Evolutionary conservation across 2,888 invertebrate genomes (phyloP), one percentile per base, ranked within the genome.

Genomic region (Tolmerus cingulatus): DNA sequence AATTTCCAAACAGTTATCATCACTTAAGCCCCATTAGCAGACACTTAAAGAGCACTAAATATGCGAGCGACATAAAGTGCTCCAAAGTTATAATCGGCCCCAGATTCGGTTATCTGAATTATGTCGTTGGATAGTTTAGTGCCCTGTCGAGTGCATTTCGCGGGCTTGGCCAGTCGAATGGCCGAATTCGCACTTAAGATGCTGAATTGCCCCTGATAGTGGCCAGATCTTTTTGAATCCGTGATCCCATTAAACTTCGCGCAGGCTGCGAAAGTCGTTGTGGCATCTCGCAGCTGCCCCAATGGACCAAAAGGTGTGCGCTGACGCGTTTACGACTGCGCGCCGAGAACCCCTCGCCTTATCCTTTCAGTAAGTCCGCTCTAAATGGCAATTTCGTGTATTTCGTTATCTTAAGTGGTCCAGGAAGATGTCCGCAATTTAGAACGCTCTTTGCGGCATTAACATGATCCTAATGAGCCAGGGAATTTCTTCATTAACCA

Each of bases 401-500:
- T 51, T 78, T 79, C 78, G 86, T 86, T 86, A 86, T 86, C 86
- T 86, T 86, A 86, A 77, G 40, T 76, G 77, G 86, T 19, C 37
- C 85, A 74, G 57, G 85, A 46, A 74, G 85, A 74, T 86, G 77
- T 27, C 46, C 34, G 86, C 77, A 86, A 76, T 76, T 55, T 86
- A 79, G 40, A 78, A 79, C 78, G 78, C 78, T 86, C 79, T 66
- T 86, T 57, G 57, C 78, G 43, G 57, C 55, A 86, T 86, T 79
- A 86, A 86, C 86, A 86, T 86, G 86, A 78, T 78, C 86, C 78
- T 86, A 86, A 86, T 79, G 86, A 78, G 78, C 37, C 57, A n/a
- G 30, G 79, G 55, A 86, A 86, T 86, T 86, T 86, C 86, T 86
- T 86, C 78, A 86, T 86, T 86, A 86, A 66, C 79, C 78, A 86